Conservation (phyloP, 1,140 invertebrate genomes). For the Caerostris extrusa region DNA sequence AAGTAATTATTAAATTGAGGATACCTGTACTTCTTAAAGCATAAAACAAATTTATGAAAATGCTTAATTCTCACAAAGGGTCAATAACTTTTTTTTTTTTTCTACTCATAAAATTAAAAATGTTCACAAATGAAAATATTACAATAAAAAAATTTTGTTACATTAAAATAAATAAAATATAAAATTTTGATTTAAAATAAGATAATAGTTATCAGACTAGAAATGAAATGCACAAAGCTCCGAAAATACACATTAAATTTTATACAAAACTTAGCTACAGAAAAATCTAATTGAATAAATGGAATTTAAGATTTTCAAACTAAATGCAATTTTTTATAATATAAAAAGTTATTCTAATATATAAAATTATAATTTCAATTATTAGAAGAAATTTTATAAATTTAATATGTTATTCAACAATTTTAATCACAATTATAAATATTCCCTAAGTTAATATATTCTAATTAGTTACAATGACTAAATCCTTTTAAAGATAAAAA, state of each 20-base stretch:
- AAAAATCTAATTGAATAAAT: too few relatives aligned
- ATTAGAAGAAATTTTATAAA: too few relatives aligned
- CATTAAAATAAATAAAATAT: background rate
- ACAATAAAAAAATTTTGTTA: background rate
- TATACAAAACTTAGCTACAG: background rate
- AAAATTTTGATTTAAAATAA: background rate
- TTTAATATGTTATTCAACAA: too few relatives aligned
- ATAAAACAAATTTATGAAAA: too few relatives aligned
- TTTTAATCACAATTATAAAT: background rate
- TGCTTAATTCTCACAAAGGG: too few relatives aligned
- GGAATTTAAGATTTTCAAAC: too few relatives aligned
- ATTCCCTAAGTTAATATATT: background rate
- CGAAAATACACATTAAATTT: background rate
- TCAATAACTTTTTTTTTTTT: too few relatives aligned
- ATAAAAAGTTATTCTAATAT: background rate
- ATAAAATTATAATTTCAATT: background rate
- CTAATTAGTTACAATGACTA: background rate
- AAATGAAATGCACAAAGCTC: background rate
- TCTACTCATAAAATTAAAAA: too few relatives aligned
- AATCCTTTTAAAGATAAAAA: background rate
- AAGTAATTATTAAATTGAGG: too few relatives aligned
- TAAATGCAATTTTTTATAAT: background rate
- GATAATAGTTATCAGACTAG: background rate
- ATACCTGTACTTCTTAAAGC: too few relatives aligned
- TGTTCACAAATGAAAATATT: too few relatives aligned